Evolutionary conservation across 2,888 invertebrate genomes (phyloP).

Genomic region (Mimumesa dahlbomi): DNA sequence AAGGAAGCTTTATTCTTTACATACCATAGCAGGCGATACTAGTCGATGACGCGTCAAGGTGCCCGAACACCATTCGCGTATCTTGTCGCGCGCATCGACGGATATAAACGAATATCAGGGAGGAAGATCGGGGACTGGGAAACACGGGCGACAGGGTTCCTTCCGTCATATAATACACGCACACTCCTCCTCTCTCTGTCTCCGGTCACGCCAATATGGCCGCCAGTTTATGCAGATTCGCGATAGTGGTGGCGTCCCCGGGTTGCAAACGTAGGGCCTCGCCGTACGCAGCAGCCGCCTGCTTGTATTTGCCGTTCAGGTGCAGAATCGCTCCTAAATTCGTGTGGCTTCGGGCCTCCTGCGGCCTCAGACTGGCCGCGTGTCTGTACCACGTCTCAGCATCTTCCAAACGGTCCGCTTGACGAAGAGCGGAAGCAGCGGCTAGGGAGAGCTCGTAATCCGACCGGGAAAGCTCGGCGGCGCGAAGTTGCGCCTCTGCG

Average conservation of each 20-base stretch:
- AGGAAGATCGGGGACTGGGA: constrained; percentile 63
- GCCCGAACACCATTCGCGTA: constrained; percentile 37
- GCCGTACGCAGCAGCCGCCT: constrained; percentile 93
- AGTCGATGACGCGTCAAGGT: constrained; percentile 66
- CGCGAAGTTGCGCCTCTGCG: constrained; percentile 89
- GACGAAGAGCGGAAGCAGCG: constrained; percentile 92
- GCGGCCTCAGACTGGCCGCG: constrained; percentile 82
- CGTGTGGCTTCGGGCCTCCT: constrained; percentile 95
- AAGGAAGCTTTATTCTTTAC: constrained; percentile 77
- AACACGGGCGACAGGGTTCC: constrained; percentile 53
- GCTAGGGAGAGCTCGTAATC: constrained; percentile 93
- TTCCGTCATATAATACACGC: constrained; percentile 49
- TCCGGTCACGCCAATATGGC: constrained; percentile 82
- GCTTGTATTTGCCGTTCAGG: constrained; percentile 92
- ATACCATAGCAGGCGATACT: constrained; percentile 76
- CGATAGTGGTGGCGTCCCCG: constrained; percentile 92
- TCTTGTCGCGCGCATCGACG: constrained; percentile 62
- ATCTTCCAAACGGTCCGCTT: constrained; percentile 89
- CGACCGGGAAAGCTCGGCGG: constrained; percentile 88
- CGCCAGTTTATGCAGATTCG: constrained; percentile 91
- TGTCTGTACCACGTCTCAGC: constrained; percentile 94
- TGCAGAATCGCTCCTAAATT: constrained; percentile 97
- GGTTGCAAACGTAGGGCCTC: constrained; percentile 93
- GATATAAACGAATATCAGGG: constrained; percentile 74
- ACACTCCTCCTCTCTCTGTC: constrained; percentile 20